Percentiles rank a stretch among this genome's conserved stretches.
phyloP scores from a whole-genome alignment of 2,888 invertebrate species.

The Alcis repandata region DNA sequence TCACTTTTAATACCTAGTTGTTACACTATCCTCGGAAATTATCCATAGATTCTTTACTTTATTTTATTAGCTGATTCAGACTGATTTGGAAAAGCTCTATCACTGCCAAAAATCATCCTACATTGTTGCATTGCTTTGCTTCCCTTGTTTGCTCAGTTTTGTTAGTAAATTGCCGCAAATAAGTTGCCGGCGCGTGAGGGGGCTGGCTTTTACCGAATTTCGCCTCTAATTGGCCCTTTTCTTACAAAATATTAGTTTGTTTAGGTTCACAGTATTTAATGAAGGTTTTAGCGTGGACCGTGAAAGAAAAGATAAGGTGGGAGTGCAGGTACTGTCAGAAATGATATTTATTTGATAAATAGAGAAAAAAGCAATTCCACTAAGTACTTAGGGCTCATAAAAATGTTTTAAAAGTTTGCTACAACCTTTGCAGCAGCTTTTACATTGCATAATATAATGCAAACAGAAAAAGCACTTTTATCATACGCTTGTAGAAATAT shows the following conservation, averaged over 20 bases:
- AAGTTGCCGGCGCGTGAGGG: conserved; percentile 47
- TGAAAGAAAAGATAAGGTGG: conserved; percentile 16
- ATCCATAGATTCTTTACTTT: too few relatives aligned
- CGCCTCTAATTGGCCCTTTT: conserved; percentile 50
- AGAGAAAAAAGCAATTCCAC: neutral
- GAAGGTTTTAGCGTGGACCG: conserved; percentile 21
- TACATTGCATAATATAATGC: conserved; percentile 4
- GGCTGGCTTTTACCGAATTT: conserved; percentile 39
- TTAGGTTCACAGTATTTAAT: conserved; percentile 33
- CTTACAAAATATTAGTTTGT: conserved; percentile 44
- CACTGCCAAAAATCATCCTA: conserved; percentile 14
- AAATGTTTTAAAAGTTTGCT: neutral
- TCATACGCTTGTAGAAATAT: conserved; percentile 33
- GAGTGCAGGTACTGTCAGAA: conserved; percentile 6
- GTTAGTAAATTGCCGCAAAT: conserved; percentile 52
- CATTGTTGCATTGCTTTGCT: conserved; percentile 41
- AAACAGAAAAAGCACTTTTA: conserved; percentile 16
- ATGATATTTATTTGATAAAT: conserved; percentile 8
- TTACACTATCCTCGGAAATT: neutral
- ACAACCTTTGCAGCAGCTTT: neutral
- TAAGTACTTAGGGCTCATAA: neutral
- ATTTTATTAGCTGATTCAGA: too few relatives aligned
- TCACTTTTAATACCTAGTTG: too few relatives aligned
- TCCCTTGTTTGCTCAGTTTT: conserved; percentile 51
- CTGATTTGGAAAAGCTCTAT: conserved; percentile 8